Conservation (phyloP, 1,140 invertebrate species). For the Drosophila malerkotliana region DNA sequence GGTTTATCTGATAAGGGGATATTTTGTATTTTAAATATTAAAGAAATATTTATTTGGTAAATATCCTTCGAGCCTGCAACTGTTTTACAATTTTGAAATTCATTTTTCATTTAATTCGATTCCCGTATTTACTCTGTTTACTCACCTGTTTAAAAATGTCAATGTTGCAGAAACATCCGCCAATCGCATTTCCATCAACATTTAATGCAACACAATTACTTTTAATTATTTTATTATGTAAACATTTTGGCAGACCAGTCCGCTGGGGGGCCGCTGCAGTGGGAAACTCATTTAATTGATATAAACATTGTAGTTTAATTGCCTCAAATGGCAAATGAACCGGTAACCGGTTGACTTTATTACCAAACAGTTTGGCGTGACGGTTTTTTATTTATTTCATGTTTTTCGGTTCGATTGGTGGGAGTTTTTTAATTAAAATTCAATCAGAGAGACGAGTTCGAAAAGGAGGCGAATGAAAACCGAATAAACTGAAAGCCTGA, state of each 20-base stretch:
- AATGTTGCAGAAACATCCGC: background rate
- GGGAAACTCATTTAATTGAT: slow-evolving; percentile 50
- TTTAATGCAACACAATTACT: slow-evolving; percentile 54
- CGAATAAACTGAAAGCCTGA: slow-evolving; percentile 5
- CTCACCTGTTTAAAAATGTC: slow-evolving; percentile 11
- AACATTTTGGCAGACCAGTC: slow-evolving; percentile 35
- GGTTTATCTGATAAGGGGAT: background rate
- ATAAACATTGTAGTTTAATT: slow-evolving; percentile 63
- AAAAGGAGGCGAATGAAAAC: background rate
- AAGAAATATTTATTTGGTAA: too few species aligned
- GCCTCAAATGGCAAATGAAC: slow-evolving; percentile 62
- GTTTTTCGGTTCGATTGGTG: slow-evolving; percentile 13
- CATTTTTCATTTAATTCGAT: slow-evolving; percentile 4
- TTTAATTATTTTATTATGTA: slow-evolving; percentile 67
- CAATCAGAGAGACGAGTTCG: slow-evolving; percentile 28
- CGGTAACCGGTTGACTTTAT: slow-evolving; percentile 65
- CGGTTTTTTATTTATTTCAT: slow-evolving; percentile 3
- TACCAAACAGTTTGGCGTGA: slow-evolving; percentile 54
- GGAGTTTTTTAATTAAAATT: slow-evolving; percentile 58
- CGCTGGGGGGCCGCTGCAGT: slow-evolving; percentile 1
- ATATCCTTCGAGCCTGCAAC: background rate
- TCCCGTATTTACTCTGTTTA: slow-evolving; percentile 7
- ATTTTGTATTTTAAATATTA: too few species aligned
- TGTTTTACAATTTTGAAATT: background rate
- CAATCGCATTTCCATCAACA: slow-evolving; percentile 22